These are phyloP conservation scores for Lates calcarifer DNA, from an alignment of 2,113 vertebrate genomes.

Conservation along the genomic window DNA sequence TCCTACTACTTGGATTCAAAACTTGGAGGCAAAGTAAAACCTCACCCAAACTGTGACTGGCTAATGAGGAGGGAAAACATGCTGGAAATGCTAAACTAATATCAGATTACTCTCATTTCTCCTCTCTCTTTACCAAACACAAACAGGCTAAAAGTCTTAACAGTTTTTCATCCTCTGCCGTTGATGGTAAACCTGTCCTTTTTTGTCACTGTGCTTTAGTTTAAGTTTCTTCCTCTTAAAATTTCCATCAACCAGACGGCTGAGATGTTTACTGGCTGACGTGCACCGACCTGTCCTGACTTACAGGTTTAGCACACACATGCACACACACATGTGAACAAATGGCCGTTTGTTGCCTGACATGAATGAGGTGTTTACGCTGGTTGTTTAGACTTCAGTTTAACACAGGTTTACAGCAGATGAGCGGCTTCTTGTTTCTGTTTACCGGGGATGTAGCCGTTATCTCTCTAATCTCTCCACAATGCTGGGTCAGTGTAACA, in stretches of 20 bases:
- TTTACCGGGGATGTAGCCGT: slow-evolving; percentile 20
- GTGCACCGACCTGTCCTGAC: slow-evolving; percentile 54
- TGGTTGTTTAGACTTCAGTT: slow-evolving; percentile 23
- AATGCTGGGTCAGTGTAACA: slow-evolving; percentile 16
- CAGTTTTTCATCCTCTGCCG: background rate
- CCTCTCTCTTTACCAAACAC: too few relatives aligned
- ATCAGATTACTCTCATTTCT: slow-evolving; percentile 2
- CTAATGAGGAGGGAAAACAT: background rate
- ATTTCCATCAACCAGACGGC: background rate
- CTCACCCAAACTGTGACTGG: background rate
- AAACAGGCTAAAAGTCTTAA: background rate
- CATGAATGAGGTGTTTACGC: background rate
- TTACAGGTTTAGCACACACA: slow-evolving; percentile 54
- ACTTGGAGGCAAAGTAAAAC: background rate
- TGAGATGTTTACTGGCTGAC: slow-evolving; percentile 24
- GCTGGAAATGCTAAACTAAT: background rate
- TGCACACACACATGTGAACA: slow-evolving; percentile 26
- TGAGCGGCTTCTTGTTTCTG: slow-evolving; percentile 6
- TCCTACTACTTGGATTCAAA: background rate
- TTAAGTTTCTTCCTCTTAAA: background rate
- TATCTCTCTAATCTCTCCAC: slow-evolving; percentile 36
- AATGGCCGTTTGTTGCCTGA: slow-evolving; percentile 14
- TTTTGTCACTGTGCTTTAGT: background rate
- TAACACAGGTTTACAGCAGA: slow-evolving; percentile 17
- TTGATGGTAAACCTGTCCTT: background rate